Base-by-base conservation (phyloP, 1,140 invertebrate genomes). In the Zophobas atratus region DNA sequence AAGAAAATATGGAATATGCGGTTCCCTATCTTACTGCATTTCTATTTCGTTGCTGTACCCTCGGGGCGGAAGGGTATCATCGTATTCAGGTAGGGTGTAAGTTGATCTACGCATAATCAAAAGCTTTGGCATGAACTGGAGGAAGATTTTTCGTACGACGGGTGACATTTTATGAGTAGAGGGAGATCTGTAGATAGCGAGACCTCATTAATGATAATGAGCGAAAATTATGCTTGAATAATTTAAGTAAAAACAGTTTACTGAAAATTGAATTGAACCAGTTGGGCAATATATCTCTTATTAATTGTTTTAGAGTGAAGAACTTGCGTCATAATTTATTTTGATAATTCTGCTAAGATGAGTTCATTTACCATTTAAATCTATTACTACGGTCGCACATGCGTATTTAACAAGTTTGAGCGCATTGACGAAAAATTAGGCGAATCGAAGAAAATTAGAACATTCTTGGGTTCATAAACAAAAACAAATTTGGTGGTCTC, bases 161-260 rank as follows among this genome's bases (percentile, higher is more conserved):
- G 95, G 94, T 0, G 95, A 94, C 96, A 99, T 98, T 80, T 94
- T 95, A 88, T 99, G 98, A 0, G 98, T 99, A 6, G 97, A 96
- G 35, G 98, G 97, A 1, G 97, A 99, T 85, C 95, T 97, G 84
- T 55, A 70, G 81, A 78, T 71, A 73, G 3, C 43, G 8, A 46
- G 43, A 46, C 8, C 43, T 46, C 43, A 46, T 46, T 46, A 46
- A 46, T 2, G 43, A 46, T 46, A 46, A 46, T 46, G 43, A 46
- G 8, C 3, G 43, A 8, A 46, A 46, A 46, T 8, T 46, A 4
- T 8, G 8, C 3, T 4, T 3, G 3, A 46, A 46, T 46, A 20
- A 20, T 46, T 46, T 46, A 4, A 46, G 8, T 46, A 46, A 46
- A 46, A 46, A 46, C 43, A 20, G 20, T 20, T 20, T 20, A 20